Evolutionary conservation across 2,113 vertebrate genomes (phyloP).

Genomic region (Prionailurus viverrinus): DNA sequence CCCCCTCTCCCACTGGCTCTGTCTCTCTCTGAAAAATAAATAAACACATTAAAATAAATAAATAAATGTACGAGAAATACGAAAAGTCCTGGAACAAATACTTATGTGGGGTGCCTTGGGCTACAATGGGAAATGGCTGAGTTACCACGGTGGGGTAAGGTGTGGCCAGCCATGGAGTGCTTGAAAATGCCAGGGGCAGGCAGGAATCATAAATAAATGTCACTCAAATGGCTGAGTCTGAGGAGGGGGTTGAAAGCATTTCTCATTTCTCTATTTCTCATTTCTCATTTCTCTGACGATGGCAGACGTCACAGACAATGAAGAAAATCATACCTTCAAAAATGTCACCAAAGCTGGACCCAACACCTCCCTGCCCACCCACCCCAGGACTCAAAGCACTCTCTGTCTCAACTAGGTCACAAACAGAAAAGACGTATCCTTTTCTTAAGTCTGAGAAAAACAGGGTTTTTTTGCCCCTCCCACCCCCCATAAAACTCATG

Average conservation of each 20-base stretch:
- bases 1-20: too few species aligned
- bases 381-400: neutral
- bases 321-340: neutral
- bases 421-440: neutral
- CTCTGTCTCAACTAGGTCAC: neutral
- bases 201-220: neutral
- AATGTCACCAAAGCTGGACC: neutral
- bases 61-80: neutral
- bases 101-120: fast-evolving
- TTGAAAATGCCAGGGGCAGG: neutral
- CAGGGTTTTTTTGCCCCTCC: too few species aligned
- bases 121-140: fast-evolving
- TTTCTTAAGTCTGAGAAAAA: neutral
- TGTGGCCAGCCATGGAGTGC: too few species aligned
- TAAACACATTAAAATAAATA: too few species aligned
- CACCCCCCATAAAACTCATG: neutral
- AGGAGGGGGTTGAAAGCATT: neutral
- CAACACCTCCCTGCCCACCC: neutral
- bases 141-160: fast-evolving
- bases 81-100: neutral
- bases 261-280: neutral
- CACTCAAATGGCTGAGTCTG: neutral
- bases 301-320: neutral
- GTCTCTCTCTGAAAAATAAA: too few species aligned
- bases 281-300: neutral